Percentiles rank a stretch among this genome's conserved stretches.
Evolutionary conservation across 2,113 vertebrate genomes (phyloP).

Genomic region (Tichodroma muraria): DNA sequence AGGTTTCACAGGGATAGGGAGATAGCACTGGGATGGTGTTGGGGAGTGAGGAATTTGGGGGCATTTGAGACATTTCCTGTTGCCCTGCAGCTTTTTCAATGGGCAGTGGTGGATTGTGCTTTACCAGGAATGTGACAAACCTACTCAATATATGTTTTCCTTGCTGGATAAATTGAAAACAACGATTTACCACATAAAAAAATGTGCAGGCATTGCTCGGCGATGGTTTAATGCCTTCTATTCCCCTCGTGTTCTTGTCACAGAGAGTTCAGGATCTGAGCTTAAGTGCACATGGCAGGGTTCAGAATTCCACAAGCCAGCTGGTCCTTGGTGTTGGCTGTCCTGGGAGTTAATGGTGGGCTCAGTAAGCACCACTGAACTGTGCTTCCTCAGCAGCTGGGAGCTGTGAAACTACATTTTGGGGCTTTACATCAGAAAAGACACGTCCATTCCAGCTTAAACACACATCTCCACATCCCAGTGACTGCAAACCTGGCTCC

Average conservation of each 20-base stretch:
- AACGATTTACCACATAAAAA: not conserved
- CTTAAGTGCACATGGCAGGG: not conserved
- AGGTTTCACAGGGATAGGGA: not conserved
- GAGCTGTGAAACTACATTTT: not conserved
- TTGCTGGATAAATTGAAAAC: not conserved
- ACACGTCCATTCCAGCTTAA: not conserved
- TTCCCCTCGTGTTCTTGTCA: not conserved
- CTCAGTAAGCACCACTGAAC: not conserved
- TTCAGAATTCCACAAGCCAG: not conserved
- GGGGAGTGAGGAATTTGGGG: not conserved
- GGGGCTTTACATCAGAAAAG: not conserved
- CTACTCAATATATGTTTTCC: not conserved
- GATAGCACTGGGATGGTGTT: not conserved
- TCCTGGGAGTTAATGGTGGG: not conserved
- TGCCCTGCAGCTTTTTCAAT: not conserved
- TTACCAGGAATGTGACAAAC: not conserved
- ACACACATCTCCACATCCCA: not conserved
- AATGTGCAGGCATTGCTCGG: not conserved
- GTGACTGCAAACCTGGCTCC: not conserved
- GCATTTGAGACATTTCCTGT: not conserved
- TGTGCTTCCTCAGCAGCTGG: slow-evolving; percentile 6
- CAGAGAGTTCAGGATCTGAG: not conserved
- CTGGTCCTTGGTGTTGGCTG: not conserved
- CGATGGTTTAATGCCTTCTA: not conserved
- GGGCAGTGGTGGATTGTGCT: not conserved